Evolutionary conservation across 2,797 vertebrate species (phyloP), one percentile per base, ranked within the genome.

Genomic region (Hemitrygon akajei): DNA sequence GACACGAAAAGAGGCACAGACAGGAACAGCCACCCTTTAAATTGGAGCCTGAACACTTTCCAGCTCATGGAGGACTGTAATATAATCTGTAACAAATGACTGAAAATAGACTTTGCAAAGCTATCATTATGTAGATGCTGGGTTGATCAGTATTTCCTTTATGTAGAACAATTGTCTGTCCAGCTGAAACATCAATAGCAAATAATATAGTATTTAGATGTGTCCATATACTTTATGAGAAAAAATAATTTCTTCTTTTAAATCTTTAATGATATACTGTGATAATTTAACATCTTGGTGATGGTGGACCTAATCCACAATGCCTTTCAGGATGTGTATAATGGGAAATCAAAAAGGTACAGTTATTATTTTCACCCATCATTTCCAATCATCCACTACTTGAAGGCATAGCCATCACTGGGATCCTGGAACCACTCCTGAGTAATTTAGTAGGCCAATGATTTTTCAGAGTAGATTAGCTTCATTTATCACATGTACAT

Each of bases 51-150:
- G n/a, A 89, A 69, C 86, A 22, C 86, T 37, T 37, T 86, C 60
- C 86, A 69, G 7, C 63, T 89, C 86, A 89, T 3, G 9, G 60
- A 37, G 63, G 16, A 69, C 16, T 22, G 86, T 89, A 89, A 89
- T 69, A 89, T 89, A 69, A 89, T 89, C 86, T 89, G 86, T 69
- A 69, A 69, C 86, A 89, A 89, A 86, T 86, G 58, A 60, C 25
- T 16, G 82, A 86, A 86, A 86, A 89, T 69, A 34, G n/a, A 89
- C 63, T n/a, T 60, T 89, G 63, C 22, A 69, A 89, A 89, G 10
- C 86, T 69, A 69, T 37, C 2, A 20, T 69, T 69, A 89, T 37
- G 63, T 37, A 60, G 86, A 69, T 89, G 66, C 20, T 7, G n/a
- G 69, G n/a, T 66, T 34, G 34, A 69, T 22, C 63, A 89, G 63